Conservation (phyloP, 2,888 invertebrate genomes). For the Drosophila acutilabella region DNA sequence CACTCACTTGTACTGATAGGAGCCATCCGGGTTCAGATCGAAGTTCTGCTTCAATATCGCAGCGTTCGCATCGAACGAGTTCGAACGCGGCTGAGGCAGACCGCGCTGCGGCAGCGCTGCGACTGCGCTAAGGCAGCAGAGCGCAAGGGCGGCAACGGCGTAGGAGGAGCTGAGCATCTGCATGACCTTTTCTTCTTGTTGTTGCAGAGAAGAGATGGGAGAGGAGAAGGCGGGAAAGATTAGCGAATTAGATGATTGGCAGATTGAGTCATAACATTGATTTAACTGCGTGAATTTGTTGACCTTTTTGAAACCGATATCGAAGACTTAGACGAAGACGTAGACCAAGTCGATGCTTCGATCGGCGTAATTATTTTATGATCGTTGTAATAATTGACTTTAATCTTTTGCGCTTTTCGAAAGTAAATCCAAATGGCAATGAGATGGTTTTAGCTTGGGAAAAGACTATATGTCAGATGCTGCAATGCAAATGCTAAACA, state of each 20-base stretch:
- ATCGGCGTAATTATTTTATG: constrained; percentile 40
- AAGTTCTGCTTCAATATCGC: constrained; percentile 86
- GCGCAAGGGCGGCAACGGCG: constrained; percentile 76
- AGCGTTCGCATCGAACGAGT: constrained; percentile 84
- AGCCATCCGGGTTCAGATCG: constrained; percentile 86
- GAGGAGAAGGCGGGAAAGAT: neutral
- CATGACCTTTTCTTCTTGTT: constrained; percentile 79
- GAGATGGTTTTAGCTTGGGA: constrained; percentile 17
- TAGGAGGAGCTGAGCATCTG: constrained; percentile 79
- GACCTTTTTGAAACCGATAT: constrained; percentile 46
- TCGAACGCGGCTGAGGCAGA: constrained; percentile 75
- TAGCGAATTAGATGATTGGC: constrained; percentile 31
- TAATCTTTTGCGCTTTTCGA: constrained; percentile 41
- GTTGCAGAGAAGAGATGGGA: constrained; percentile 17
- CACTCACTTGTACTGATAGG: constrained; percentile 86
- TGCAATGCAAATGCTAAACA: neutral
- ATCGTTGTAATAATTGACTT: constrained; percentile 30
- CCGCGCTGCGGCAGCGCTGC: constrained; percentile 83
- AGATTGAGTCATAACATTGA: constrained; percentile 41
- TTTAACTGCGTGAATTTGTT: constrained; percentile 26
- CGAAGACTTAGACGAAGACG: no score
- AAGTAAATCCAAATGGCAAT: constrained; percentile 33
- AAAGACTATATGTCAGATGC: constrained; percentile 5
- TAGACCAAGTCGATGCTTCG: constrained; percentile 17
- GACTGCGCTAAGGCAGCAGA: constrained; percentile 81